Evolutionary conservation across 2,797 vertebrate species (phyloP), one percentile per base, ranked within the genome.

Genomic region (Myotis findleyi): DNA sequence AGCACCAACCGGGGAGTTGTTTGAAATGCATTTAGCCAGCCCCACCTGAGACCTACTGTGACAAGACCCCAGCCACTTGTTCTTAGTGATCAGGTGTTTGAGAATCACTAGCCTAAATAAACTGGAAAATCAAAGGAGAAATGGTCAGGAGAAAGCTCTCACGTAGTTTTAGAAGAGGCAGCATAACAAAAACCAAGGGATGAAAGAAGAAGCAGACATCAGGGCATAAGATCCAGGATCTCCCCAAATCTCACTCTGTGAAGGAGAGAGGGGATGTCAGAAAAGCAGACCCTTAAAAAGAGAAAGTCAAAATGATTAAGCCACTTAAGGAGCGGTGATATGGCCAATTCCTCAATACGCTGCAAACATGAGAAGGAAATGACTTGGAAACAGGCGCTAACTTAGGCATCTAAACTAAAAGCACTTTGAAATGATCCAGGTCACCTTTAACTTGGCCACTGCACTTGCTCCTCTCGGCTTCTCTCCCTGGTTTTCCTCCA

Each of bases 261-360:
- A 83, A 49, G 47, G 17, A 51, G 2, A 86, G 16, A 17, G 3
- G 1, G 30, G 7, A 36, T 53, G 16, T 14, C 55, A 85, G 41
- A 14, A 62, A 53, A 81, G 69, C 36, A 86, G 51, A 51, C 53
- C 7, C 36, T 66, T 33, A 10, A 7, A 7, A n/a, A 36, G 7
- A 57, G 23, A 95, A 85, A 75, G 12, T 13, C 79, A 75, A 81
- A 82, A 83, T 23, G 64, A 82, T 68, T 30, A 87, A 77, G 76
- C 66, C n/a, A 41, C n/a, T 38, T 41, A 51, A 68, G 33, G 13
- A 66, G 33, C 49, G 53, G 30, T 23, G 49, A 38, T 20, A 41
- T 23, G 11, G 55, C 59, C 87, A 87, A 49, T 20, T 62, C 36
- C 64, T 93, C n/a, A 71, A 62, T 6, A 59, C 2, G 33, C 38